Evolutionary conservation across 2,113 vertebrate species (phyloP), one percentile per base, ranked within the genome.

Genomic region (Stegostoma tigrinum): DNA sequence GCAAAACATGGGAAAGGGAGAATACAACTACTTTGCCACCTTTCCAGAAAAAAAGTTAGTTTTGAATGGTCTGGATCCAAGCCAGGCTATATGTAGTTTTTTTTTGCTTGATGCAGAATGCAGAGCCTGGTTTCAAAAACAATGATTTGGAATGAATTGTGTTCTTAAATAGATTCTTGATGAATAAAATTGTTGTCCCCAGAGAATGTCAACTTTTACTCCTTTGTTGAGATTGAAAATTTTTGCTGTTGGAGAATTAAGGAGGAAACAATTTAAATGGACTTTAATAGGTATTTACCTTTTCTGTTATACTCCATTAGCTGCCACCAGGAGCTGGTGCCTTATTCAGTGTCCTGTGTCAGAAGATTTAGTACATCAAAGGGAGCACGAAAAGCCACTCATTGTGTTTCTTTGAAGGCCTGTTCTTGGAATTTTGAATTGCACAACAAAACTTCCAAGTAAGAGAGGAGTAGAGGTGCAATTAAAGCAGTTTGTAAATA

Each of bases 1-100:
- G 96, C 97, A 97, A 98, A 97, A 97, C 97, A 97, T 97, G 97
- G 97, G 97, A 97, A 97, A 97, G 97, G 97, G 97, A 97, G 96
- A 97, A 97, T 97, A 97, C 97, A 97, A 97, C 97, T 96, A 93
- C 95, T 96, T 97, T 97, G 97, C 97, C 97, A 97, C 97, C 97
- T 97, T 98, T 97, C 97, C 97, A 24, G 97, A 97, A 94, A 97
- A 98, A 97, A 96, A 96, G 96, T 97, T 98, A 97, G 97, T 97
- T 98, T 97, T 97, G 97, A 98, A 96, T 96, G 96, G 96, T 96
- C 96, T 97, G 97, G 97, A 97, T 96, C 95, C 87, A 89, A 96
- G 96, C 97, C 97, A 97, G 96, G 96, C 96, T 96, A 96, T 96
- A 97, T 52, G 5, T 72, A 95, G 96, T 95, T 24, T 96, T 97